Conservation (phyloP, 1,140 invertebrate species). For the Drosophila truncata region DNA sequence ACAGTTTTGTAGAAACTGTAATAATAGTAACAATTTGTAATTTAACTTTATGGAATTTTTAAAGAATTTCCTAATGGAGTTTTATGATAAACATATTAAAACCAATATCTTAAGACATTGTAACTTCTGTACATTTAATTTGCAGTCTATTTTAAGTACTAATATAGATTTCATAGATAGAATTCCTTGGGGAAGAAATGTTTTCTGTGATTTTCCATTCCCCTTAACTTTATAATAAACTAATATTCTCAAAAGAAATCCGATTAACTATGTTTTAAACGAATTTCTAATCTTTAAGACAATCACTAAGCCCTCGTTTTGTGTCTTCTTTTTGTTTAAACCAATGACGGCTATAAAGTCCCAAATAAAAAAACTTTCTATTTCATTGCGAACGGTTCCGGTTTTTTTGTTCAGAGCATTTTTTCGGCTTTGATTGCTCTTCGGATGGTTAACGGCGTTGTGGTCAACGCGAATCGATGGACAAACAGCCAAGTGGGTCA, state of each 20-base stretch:
- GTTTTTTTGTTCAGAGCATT: conserved; percentile 46
- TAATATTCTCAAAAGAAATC: conserved; percentile 2
- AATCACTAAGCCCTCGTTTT: conserved; percentile 3
- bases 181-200: not conserved
- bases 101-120: not conserved
- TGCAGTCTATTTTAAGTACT: not conserved
- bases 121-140: not conserved
- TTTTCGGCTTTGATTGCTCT: conserved; percentile 44
- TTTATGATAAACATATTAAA: not conserved
- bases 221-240: not conserved
- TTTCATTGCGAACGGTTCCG: conserved; percentile 71
- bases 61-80: not conserved
- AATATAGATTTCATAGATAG: not conserved
- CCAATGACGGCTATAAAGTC: conserved; percentile 14
- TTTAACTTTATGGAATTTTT: not conserved
- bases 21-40: not conserved
- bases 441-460: conserved; percentile 47
- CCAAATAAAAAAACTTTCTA: conserved; percentile 68
- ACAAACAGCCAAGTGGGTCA: conserved; percentile 71
- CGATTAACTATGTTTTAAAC: conserved; percentile 3
- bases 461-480: conserved; percentile 70
- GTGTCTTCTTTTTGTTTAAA: conserved; percentile 3
- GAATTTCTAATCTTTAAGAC: conserved; percentile 20
- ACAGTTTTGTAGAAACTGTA: not conserved
- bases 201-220: not conserved